These are phyloP conservation scores for Cirrhinus molitorella DNA, from an alignment of 2,797 vertebrate genomes.

Conservation along the genomic window DNA sequence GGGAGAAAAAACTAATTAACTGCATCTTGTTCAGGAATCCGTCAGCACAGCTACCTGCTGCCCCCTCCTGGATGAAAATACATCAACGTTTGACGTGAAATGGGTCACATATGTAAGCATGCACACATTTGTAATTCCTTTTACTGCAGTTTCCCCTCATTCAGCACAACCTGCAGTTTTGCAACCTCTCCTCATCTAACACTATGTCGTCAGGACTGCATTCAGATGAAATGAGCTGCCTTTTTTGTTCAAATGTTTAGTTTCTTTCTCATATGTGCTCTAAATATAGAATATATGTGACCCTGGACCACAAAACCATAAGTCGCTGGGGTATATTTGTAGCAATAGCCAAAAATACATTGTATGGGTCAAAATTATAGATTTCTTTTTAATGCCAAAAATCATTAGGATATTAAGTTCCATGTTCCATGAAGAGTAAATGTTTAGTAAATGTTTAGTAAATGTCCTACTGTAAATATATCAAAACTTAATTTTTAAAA, in stretches of 20 bases:
- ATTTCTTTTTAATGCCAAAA: too few relatives aligned
- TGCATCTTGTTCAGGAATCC: conserved; percentile 58
- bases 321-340: too few relatives aligned
- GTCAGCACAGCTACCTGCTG: conserved; percentile 60
- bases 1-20: conserved; percentile 76
- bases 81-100: conserved; percentile 36
- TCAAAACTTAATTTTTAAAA: too few relatives aligned
- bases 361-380: too few relatives aligned
- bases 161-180: conserved; percentile 12
- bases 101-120: conserved; percentile 39
- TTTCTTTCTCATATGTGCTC: background rate
- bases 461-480: too few relatives aligned
- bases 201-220: background rate
- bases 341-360: too few relatives aligned
- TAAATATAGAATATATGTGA: background rate
- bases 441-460: too few relatives aligned
- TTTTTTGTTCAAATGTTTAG: background rate
- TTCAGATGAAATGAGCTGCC: background rate
- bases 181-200: background rate
- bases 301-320: too few relatives aligned
- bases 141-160: conserved; percentile 11
- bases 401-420: too few relatives aligned
- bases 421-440: too few relatives aligned
- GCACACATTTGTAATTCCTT: conserved; percentile 12
- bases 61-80: conserved; percentile 67